phyloP scores from a whole-genome alignment of 2,113 vertebrate genomes.

The Gymnarchus niloticus region DNA sequence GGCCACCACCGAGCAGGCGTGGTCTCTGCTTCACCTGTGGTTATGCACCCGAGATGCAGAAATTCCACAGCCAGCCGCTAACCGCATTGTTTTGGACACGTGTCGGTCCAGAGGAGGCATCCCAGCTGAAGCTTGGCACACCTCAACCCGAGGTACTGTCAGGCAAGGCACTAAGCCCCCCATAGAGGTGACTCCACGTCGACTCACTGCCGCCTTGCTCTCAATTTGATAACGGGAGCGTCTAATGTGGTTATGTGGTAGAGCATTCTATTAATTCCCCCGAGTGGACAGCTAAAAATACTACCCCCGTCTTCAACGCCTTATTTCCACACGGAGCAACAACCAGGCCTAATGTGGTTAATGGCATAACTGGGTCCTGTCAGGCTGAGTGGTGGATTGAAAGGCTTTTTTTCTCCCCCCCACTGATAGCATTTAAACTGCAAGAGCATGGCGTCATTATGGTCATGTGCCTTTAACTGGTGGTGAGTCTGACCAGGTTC shows the following conservation, averaged over 20 bases:
- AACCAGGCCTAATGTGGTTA: background rate
- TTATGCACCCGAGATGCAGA: background rate
- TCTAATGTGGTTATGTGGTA: slow-evolving; percentile 27
- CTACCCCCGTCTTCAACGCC: background rate
- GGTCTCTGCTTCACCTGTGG: background rate
- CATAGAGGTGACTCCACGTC: slow-evolving; percentile 22
- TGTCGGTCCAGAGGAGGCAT: background rate
- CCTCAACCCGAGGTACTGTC: background rate
- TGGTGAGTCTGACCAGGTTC: background rate
- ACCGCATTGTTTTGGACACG: background rate
- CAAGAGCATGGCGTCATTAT: slow-evolving; percentile 12
- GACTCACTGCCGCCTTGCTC: slow-evolving; percentile 33
- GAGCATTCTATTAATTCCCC: slow-evolving; percentile 30
- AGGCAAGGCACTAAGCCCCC: background rate
- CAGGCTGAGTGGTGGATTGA: background rate
- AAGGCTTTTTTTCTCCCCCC: slow-evolving; percentile 20
- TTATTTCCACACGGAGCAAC: background rate
- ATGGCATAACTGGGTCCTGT: background rate
- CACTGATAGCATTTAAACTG: slow-evolving; percentile 37
- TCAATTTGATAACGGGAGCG: slow-evolving; percentile 2
- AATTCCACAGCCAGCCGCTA: background rate
- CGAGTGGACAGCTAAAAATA: slow-evolving; percentile 37
- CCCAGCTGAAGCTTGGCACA: background rate
- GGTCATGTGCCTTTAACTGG: background rate
- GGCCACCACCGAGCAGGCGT: background rate